Evolutionary conservation across 2,797 vertebrate species (phyloP), one percentile per base, ranked within the genome.

Genomic region (Xiphophorus birchmanni): DNA sequence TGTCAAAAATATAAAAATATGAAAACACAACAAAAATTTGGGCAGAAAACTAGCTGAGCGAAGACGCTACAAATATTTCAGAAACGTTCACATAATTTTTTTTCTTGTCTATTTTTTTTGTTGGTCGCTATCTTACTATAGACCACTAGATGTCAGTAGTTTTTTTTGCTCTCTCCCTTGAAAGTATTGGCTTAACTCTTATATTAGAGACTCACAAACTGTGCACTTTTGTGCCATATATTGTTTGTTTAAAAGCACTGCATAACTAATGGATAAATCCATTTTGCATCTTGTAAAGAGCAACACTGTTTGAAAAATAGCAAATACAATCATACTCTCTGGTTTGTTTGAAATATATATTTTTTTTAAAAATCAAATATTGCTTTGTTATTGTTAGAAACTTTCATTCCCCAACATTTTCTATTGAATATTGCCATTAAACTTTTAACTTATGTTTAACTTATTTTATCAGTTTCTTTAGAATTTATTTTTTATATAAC

Each of bases 401-500:
- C 5, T 67, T 67, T 8, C 0, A 21, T 40, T 37, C 3, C 32
- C 26, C 21, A 35, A 63, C 6, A 18, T 18, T 7, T 63, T 63
- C 32, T 35, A 18, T 35, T 1, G 13, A 63, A 63, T 63, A 63
- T 35, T 35, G 0, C 15, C 5, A 12, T 32, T 60, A 21, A 21
- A 50, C 48, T 21, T 63, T 63, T 15, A 32, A 35, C 12, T 63
- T 15, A 1, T 63, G 37, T 37, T 37, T 18, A 63, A 37, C 7
- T 37, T 67, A 67, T 40, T 67, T 40, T 40, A 67, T 37, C 42
- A n/a, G 26, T 48, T 71, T 26, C 77, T 58, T 50, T 56, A 58
- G 10, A 10, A 26, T 77, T 40, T 78, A n/a, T 15, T 15, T 50
- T 54, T 37, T 79, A 2, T 73, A 37, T 77, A 76, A 44, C 73